A percentile compares a stretch with the other conserved stretches of the same genome.
Conservation (phyloP, 2,113 vertebrate species). For the Ptilorrhoa leucosticta region DNA sequence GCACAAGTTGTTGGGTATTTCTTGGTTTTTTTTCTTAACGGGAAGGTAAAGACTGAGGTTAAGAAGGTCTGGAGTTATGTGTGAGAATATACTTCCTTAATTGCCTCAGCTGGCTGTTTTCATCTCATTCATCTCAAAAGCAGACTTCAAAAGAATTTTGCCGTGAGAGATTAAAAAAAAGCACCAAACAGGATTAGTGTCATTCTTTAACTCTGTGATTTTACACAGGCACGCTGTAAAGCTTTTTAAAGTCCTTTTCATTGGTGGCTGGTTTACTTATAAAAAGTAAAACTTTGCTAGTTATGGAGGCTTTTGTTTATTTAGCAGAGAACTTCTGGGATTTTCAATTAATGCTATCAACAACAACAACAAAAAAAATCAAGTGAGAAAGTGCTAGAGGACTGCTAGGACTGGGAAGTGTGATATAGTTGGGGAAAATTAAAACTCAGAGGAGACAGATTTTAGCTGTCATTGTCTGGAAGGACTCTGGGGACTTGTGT, state of each 20-base stretch:
- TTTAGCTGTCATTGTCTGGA: not conserved
- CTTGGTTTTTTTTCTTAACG: not conserved
- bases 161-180: slow-evolving; percentile 17
- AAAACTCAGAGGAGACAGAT: not conserved
- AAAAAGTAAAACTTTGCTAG: not conserved
- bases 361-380: not conserved
- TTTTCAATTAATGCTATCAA: not conserved
- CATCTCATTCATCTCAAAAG: slow-evolving; percentile 1
- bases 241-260: not conserved
- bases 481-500: not conserved
- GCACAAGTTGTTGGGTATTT: not conserved
- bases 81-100: slow-evolving; percentile 3
- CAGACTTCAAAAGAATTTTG: slow-evolving; percentile 41
- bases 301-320: not conserved
- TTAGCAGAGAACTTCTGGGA: not conserved
- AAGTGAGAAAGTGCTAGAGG: not conserved
- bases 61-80: not conserved
- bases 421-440: not conserved
- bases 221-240: not conserved
- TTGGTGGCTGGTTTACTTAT: not conserved
- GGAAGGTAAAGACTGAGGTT: not conserved
- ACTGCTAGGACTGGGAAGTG: not conserved
- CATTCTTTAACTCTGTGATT: not conserved
- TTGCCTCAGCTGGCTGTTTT: slow-evolving; percentile 21
- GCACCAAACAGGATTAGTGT: slow-evolving; percentile 37